Conservation (phyloP, 1,140 invertebrate species). For the Neodiprion lecontei region DNA sequence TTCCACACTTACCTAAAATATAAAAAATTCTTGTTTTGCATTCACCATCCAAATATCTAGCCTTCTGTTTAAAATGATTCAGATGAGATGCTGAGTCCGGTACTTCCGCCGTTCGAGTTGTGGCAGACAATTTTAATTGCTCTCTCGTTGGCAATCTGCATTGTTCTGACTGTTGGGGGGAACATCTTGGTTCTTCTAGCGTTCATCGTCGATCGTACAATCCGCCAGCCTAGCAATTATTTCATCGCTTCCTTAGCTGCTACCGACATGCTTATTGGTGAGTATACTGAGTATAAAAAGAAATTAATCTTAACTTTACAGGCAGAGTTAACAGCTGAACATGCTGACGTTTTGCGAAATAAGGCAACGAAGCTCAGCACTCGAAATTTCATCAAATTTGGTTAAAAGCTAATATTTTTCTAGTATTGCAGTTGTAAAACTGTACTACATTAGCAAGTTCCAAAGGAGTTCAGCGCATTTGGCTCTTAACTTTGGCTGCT, state of each 20-base stretch:
- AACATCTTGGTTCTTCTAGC: constrained; percentile 96
- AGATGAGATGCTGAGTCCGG: constrained; percentile 59
- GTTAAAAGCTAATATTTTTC: no score
- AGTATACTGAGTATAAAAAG: constrained; percentile 67
- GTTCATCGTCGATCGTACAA: constrained; percentile 96
- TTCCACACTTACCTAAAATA: background rate
- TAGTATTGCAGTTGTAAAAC: no score
- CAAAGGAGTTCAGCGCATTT: no score
- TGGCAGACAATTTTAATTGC: constrained; percentile 93
- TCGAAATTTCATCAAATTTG: no score
- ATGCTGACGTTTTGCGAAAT: constrained; percentile 11
- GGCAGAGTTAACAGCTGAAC: background rate
- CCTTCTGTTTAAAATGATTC: background rate
- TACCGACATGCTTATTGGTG: constrained; percentile 97
- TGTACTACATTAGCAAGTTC: no score
- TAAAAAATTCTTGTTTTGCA: background rate
- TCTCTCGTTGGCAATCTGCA: constrained; percentile 86
- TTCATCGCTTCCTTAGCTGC: constrained; percentile 98
- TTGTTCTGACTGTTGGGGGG: constrained; percentile 91
- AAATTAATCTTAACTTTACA: constrained; percentile 7
- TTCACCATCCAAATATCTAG: constrained; percentile 17
- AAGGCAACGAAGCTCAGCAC: no score
- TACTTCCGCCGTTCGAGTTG: constrained; percentile 84
- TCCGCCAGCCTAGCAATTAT: constrained; percentile 98
- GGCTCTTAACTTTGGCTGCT: no score